Base-by-base conservation (phyloP, 2,113 vertebrate genomes). In the Dicaeum eximium region DNA sequence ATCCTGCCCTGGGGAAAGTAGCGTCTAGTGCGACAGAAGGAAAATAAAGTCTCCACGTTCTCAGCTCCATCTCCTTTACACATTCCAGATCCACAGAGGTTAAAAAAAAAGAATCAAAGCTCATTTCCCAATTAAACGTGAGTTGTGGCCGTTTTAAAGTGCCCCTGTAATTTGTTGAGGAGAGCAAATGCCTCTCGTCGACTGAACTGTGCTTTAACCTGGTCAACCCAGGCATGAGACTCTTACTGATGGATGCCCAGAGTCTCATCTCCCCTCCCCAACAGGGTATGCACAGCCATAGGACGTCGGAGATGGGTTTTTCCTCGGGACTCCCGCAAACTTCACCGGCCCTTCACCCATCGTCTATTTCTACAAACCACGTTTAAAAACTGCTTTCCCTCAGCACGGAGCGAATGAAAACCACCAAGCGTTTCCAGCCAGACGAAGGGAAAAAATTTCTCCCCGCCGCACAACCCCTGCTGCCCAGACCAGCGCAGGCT, bases 1-100 rank as follows among this genome's bases (percentile, higher is more conserved):
- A 27, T 16, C 21, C 37, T 9, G 40, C 50, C 58, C 66, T 61
- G 42, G 8, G 45, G 40, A 69, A 79, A 38, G 20, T 1, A 28
- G 5, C 3, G 0, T 80, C 38, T 45, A 11, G 13, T 42, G 16
- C 0, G 0, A 42, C 17, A n/a, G 35, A 84, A 27, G 30, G 19
- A 45, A 71, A 67, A 79, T 22, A 18, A 81, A 58, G 44, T 5
- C 22, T 54, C 37, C 38, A 35, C 31, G 28, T 73, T 54, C 48
- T 24, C 42, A 58, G 14, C 2, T 4, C 57, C 1, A 0, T 54
- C 70, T 81, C 13, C 20, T 61, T 66, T 44, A n/a, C 22, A 35
- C 33, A 7, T 42, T 38, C 15, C 56, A 64, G 75, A 31, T 42
- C 25, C 27, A 30, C 67, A 37, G 62, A 88, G 47, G 48, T 72